Evolutionary conservation across 2,797 vertebrate species (phyloP).

Genomic region (Trematomus bernacchii): DNA sequence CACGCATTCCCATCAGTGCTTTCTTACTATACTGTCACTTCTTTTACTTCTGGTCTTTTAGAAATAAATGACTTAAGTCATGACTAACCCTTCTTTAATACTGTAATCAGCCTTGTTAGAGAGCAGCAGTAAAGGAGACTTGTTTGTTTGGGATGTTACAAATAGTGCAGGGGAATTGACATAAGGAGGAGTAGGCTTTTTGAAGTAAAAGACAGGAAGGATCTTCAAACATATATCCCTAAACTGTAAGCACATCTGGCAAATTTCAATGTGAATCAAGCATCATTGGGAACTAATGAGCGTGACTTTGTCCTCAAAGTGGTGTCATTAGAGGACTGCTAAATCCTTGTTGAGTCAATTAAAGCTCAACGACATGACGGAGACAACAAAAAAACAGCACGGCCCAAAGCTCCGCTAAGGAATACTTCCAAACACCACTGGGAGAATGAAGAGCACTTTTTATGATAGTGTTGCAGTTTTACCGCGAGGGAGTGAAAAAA

Average conservation of each 20-base stretch:
- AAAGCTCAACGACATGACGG: slow-evolving; percentile 71
- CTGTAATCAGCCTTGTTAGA: slow-evolving; percentile 64
- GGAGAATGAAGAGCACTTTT: slow-evolving; percentile 48
- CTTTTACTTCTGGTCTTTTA: slow-evolving; percentile 10
- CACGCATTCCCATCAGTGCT: neutral
- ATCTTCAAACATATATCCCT: slow-evolving; percentile 50
- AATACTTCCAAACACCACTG: slow-evolving; percentile 43
- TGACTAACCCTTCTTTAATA: slow-evolving; percentile 44
- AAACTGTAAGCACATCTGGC: slow-evolving; percentile 68
- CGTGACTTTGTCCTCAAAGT: slow-evolving; percentile 75
- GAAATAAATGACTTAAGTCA: slow-evolving; percentile 6
- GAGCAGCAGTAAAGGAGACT: slow-evolving; percentile 40
- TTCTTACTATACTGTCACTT: neutral
- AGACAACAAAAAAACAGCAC: slow-evolving; percentile 50
- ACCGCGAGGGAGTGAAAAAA: slow-evolving; percentile 15
- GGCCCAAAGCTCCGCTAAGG: slow-evolving; percentile 50
- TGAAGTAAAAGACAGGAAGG: slow-evolving; percentile 26
- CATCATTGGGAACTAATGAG: slow-evolving; percentile 78
- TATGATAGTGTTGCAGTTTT: slow-evolving; percentile 38
- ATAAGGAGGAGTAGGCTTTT: slow-evolving; percentile 18
- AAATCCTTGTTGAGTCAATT: slow-evolving; percentile 80
- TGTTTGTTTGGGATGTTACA: slow-evolving; percentile 14
- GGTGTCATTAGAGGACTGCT: slow-evolving; percentile 71
- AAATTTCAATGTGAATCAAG: slow-evolving; percentile 68
- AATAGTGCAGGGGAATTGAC: neutral